These are phyloP conservation scores for Chionoecetes opilio DNA, from an alignment of 1,140 invertebrate genomes.

Conservation along the genomic window DNA sequence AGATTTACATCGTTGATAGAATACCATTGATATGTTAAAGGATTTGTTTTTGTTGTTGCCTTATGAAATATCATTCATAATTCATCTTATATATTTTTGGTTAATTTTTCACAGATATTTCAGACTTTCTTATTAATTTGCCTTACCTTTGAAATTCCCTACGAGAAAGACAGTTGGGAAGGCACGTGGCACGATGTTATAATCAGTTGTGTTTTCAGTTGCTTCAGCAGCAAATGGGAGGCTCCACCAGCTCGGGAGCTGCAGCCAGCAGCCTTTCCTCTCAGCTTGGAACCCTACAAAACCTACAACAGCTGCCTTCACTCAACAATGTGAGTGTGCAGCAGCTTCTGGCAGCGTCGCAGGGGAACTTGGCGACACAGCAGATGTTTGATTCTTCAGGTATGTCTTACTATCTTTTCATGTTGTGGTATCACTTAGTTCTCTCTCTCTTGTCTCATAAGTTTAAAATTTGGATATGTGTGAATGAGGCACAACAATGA, in stretches of 20 bases:
- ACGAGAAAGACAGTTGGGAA: background rate
- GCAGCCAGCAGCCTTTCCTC: conserved; percentile 67
- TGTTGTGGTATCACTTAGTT: background rate
- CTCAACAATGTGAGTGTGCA: conserved; percentile 83
- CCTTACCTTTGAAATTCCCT: background rate
- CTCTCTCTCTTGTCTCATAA: background rate
- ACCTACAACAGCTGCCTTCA: conserved; percentile 75
- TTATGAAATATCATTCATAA: background rate
- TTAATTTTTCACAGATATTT: background rate
- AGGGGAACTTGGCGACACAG: conserved; percentile 77
- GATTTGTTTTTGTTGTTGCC: too few species aligned
- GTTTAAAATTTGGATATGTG: background rate
- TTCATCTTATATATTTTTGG: background rate
- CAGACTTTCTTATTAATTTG: conserved; percentile 37
- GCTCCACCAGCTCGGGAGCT: conserved; percentile 62
- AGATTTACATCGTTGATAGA: background rate
- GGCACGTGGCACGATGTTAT: conserved; percentile 7
- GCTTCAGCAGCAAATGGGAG: conserved; percentile 83
- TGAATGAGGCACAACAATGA: background rate
- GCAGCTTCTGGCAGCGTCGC: conserved; percentile 83
- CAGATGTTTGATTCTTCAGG: conserved; percentile 79
- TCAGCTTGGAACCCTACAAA: conserved; percentile 69
- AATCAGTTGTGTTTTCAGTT: conserved; percentile 82
- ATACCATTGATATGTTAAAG: too few species aligned
- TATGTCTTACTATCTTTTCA: conserved; percentile 34